Conservation (phyloP, 2,888 invertebrate species). For the Adelognathus sp. region DNA sequence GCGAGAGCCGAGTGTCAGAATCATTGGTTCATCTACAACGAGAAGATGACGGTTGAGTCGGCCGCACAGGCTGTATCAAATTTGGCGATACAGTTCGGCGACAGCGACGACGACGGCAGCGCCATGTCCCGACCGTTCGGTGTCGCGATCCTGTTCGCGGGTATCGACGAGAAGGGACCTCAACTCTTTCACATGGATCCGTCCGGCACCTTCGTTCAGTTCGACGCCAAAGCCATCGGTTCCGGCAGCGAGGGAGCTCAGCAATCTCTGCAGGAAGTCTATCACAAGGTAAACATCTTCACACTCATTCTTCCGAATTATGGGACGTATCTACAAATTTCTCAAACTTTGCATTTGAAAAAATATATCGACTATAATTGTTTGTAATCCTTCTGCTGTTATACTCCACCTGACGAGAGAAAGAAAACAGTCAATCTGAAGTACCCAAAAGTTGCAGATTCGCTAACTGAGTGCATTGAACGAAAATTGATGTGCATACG, state of each 20-base stretch:
- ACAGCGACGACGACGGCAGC: conserved; percentile 97
- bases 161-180: conserved; percentile 96
- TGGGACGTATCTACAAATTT: too few species aligned
- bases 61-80: conserved; percentile 99
- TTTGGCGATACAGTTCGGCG: conserved; percentile 99
- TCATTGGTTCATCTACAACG: conserved; percentile 99
- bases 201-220: conserved; percentile 98
- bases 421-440: too few species aligned
- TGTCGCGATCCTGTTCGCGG: conserved; percentile 98
- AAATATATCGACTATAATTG: too few species aligned
- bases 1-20: conserved; percentile 98
- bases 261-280: conserved; percentile 92
- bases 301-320: too few species aligned
- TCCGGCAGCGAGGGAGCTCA: conserved; percentile 99
- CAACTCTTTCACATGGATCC: conserved; percentile 99
- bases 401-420: too few species aligned
- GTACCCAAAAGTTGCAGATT: too few species aligned
- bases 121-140: conserved; percentile 99
- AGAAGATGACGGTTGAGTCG: conserved; percentile 97
- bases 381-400: too few species aligned
- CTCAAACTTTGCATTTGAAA: too few species aligned
- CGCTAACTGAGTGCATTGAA: too few species aligned
- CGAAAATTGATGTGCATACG: too few species aligned
- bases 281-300: conserved; percentile 83
- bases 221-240: conserved; percentile 99